A percentile compares a stretch with the other conserved stretches of the same genome.
Conservation (phyloP, 2,113 vertebrate species). For the Puntigrus tetrazona region DNA sequence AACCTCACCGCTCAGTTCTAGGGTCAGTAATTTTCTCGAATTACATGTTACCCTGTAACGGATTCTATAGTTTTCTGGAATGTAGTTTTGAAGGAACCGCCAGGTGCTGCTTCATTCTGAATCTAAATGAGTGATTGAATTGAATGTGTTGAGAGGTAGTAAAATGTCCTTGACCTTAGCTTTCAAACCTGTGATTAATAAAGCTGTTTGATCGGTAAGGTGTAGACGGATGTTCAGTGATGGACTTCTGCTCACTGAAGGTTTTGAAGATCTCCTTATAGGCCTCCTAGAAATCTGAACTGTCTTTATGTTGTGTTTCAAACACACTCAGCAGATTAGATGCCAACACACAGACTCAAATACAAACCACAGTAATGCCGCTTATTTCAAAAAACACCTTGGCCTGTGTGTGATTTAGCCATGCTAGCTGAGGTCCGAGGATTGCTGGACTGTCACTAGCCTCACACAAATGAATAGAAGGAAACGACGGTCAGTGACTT, state of each 20-base stretch:
- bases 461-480: slow-evolving; percentile 80
- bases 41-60: too few species aligned
- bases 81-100: too few species aligned
- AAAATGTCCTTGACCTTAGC: too few species aligned
- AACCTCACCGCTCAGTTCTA: too few species aligned
- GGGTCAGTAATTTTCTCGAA: too few species aligned
- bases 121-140: too few species aligned
- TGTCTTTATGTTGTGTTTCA: not conserved
- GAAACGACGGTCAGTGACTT: slow-evolving; percentile 86
- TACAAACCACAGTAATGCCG: not conserved
- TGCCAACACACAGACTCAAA: not conserved
- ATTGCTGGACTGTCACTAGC: slow-evolving; percentile 1
- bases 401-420: not conserved
- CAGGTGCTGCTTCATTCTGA: too few species aligned
- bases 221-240: not conserved
- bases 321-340: not conserved
- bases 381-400: not conserved
- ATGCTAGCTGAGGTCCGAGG: not conserved
- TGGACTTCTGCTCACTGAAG: not conserved
- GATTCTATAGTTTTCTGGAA: too few species aligned
- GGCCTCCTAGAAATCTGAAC: not conserved
- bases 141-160: too few species aligned
- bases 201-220: too few species aligned
- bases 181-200: too few species aligned
- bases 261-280: not conserved